Evolutionary conservation across 2,113 vertebrate species (phyloP).

Genomic region (Chloropsis hardwickii): DNA sequence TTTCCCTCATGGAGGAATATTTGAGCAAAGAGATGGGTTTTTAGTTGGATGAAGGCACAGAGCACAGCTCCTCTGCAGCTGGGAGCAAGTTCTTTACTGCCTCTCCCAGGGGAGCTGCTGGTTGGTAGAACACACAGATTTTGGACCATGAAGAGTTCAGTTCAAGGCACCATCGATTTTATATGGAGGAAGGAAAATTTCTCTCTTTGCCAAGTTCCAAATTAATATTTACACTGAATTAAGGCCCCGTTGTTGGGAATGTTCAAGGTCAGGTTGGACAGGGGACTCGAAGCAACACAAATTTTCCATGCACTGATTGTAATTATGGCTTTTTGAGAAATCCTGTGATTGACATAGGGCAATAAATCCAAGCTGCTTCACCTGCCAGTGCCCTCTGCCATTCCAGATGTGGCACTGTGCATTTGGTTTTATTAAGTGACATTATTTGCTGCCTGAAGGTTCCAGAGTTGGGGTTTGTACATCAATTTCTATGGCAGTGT

Average conservation of each 20-base stretch:
- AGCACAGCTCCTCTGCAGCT: neutral
- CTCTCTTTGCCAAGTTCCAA: neutral
- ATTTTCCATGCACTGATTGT: neutral
- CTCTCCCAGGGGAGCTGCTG: neutral
- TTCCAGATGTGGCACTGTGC: neutral
- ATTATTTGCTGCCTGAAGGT: neutral
- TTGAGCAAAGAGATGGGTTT: neutral
- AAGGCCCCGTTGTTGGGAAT: accelerated
- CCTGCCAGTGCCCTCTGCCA: neutral
- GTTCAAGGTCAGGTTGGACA: neutral
- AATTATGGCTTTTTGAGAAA: neutral
- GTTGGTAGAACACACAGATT: neutral
- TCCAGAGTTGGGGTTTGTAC: neutral
- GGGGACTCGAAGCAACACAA: neutral
- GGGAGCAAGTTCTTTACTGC: neutral
- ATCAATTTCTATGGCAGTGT: neutral
- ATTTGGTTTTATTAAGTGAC: neutral
- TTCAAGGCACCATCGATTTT: neutral
- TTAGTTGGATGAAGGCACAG: neutral
- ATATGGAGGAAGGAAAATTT: neutral
- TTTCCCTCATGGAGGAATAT: neutral
- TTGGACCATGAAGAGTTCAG: neutral
- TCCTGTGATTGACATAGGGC: neutral
- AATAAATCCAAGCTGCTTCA: neutral
- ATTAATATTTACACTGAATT: neutral